Evolutionary conservation across 1,140 invertebrate genomes (phyloP).

Genomic region (Homalodisca vitripennis): DNA sequence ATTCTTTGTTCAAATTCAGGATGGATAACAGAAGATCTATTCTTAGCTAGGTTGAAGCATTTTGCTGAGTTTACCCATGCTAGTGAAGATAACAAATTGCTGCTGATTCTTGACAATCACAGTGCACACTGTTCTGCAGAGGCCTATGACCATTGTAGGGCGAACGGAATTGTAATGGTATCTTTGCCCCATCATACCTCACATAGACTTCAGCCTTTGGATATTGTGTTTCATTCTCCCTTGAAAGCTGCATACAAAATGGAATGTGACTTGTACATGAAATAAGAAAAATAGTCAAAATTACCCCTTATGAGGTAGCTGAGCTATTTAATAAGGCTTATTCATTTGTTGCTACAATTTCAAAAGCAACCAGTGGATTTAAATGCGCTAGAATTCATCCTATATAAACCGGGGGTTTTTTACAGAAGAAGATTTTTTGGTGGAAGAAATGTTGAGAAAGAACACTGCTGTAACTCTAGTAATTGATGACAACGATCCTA

Average conservation of each 20-base stretch:
- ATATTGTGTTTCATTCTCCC: conserved; percentile 45
- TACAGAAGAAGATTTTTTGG: conserved; percentile 46
- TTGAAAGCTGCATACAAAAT: conserved; percentile 48
- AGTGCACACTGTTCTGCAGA: conserved; percentile 42
- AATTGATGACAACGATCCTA: too few relatives aligned
- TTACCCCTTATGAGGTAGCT: conserved; percentile 43
- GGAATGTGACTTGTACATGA: conserved; percentile 45
- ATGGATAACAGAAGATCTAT: conserved; percentile 44
- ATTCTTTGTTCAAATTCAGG: conserved; percentile 44
- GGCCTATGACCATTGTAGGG: conserved; percentile 40
- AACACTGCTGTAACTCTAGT: too few relatives aligned
- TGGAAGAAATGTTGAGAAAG: conserved; percentile 34
- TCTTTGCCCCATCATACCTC: conserved; percentile 47
- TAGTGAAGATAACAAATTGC: conserved; percentile 32
- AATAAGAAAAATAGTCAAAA: conserved; percentile 42
- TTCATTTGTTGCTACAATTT: conserved; percentile 37
- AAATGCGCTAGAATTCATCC: conserved; percentile 43
- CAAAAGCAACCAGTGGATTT: conserved; percentile 42
- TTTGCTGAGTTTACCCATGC: conserved; percentile 34
- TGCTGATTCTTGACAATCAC: conserved; percentile 46
- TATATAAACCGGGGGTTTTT: conserved; percentile 47
- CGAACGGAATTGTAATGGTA: conserved; percentile 46
- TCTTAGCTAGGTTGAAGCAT: conserved; percentile 43
- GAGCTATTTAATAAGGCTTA: conserved; percentile 40
- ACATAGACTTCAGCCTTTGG: too few relatives aligned